Evolutionary conservation across 1,140 invertebrate species (phyloP), one percentile per base, ranked within the genome.

Genomic region (Saccostrea echinata): DNA sequence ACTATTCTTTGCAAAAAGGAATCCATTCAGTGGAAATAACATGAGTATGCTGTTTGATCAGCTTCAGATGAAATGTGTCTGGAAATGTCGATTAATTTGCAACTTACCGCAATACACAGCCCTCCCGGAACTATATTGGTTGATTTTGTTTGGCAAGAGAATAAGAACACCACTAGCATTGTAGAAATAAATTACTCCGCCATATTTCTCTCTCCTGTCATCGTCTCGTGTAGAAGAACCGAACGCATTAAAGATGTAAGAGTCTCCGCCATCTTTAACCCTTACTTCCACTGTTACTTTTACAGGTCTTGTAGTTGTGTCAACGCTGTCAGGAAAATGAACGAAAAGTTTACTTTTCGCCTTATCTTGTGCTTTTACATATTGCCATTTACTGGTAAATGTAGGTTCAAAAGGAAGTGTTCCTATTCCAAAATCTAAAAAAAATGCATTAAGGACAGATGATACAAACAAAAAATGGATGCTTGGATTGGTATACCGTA

Each of bases 331-430:
- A 9, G 43, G 43, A 9, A 43, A 43, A 43, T 43, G 76, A 8
- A 80, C 27, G 35, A 21, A 33, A 33, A 80, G 18, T 27, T 80
- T 24, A 3, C 16, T 13, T 27, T 33, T 33, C 16, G n/a, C 4
- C 16, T 80, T 18, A 80, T 80, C 76, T 80, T 80, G 76, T 80
- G 76, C 27, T 21, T 30, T 80, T 80, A 30, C 35, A 9, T 24
- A 24, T 30, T 21, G 30, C 76, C 76, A 80, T 11, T 80, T 24
- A 80, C 76, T 80, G 16, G 30, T 30, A 13, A 33, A 80, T 33
- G 76, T 24, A 30, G 76, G 76, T 64, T 64, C 57, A 64, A 21
- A 64, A 8, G 24, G 21, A n/a, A 24, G 1, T 24, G 21, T 64
- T 64, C 57, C 57, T n/a, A 8, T 21, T 11, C 21, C 57, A 64